Percentiles rank a stretch among this genome's conserved stretches.
These are phyloP conservation scores for Creontiades dilutus DNA, from an alignment of 2,888 invertebrate genomes.

Conservation along the genomic window DNA sequence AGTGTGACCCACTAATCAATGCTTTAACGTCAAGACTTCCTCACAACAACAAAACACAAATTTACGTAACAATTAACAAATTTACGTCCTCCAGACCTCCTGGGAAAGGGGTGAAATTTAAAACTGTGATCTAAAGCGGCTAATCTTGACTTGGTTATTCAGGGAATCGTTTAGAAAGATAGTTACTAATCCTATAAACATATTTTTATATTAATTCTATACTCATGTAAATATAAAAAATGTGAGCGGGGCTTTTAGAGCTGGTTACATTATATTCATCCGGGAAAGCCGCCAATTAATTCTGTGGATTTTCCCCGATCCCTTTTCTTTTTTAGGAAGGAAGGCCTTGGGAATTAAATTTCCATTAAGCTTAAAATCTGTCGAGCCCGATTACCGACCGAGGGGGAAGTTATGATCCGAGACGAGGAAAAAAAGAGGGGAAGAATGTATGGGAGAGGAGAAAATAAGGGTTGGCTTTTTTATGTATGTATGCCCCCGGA, in stretches of 20 bases:
- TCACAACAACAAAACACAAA: no score
- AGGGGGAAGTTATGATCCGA: background rate
- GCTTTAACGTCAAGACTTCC: no score
- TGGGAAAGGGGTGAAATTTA: no score
- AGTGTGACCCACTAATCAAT: no score
- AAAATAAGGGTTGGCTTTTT: background rate
- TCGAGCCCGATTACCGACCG: conserved; percentile 27
- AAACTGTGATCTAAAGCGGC: no score
- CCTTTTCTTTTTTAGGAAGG: background rate
- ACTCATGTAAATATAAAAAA: no score
- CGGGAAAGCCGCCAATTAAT: background rate
- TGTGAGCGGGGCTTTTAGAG: background rate
- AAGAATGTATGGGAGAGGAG: background rate
- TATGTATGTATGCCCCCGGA: background rate
- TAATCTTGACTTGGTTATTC: no score
- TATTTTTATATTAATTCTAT: no score
- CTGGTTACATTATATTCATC: background rate
- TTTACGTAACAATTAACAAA: no score
- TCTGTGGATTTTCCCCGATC: conserved; percentile 18
- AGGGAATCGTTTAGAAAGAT: no score
- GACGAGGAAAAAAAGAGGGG: background rate
- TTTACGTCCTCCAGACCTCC: no score
- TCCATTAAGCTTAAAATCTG: conserved; percentile 15
- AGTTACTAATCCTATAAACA: no score
- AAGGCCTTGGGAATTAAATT: conserved; percentile 5